Evolutionary conservation across 2,113 vertebrate species (phyloP).

Genomic region (Bos indicus): DNA sequence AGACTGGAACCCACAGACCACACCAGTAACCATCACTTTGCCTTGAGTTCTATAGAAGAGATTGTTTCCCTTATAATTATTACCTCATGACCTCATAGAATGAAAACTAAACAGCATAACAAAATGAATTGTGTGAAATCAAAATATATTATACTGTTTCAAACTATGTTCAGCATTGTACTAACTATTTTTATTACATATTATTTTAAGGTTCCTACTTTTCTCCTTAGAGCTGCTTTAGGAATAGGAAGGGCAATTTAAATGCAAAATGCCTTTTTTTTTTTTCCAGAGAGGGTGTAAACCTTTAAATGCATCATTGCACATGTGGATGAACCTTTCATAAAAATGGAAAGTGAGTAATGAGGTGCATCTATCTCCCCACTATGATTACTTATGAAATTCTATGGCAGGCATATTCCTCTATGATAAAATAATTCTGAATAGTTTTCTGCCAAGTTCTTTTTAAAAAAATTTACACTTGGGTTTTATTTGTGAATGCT

Average conservation of each 20-base stretch:
- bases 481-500: neutral
- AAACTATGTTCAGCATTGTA: neutral
- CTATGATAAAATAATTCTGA: constrained; percentile 37
- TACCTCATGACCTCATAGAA: neutral
- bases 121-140: constrained; percentile 26
- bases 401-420: constrained; percentile 20
- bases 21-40: neutral
- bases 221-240: constrained; percentile 4
- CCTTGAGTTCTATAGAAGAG: neutral
- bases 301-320: constrained; percentile 68
- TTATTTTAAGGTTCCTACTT: neutral
- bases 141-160: neutral
- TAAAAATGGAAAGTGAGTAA: constrained; percentile 71
- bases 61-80: neutral
- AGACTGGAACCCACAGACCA: neutral
- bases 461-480: neutral
- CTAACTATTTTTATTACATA: neutral
- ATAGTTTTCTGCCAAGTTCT: neutral
- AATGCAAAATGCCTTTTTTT: constrained; percentile 69
- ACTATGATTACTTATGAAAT: constrained; percentile 61
- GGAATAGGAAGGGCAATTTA: constrained; percentile 59
- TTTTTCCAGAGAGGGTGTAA: constrained; percentile 64
- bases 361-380: constrained; percentile 62
- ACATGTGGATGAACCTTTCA: constrained; percentile 65
- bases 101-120: neutral